Evolutionary conservation across 2,888 invertebrate species (phyloP), one percentile per base, ranked within the genome.

Genomic region (Zaprionus bogoriensis): DNA sequence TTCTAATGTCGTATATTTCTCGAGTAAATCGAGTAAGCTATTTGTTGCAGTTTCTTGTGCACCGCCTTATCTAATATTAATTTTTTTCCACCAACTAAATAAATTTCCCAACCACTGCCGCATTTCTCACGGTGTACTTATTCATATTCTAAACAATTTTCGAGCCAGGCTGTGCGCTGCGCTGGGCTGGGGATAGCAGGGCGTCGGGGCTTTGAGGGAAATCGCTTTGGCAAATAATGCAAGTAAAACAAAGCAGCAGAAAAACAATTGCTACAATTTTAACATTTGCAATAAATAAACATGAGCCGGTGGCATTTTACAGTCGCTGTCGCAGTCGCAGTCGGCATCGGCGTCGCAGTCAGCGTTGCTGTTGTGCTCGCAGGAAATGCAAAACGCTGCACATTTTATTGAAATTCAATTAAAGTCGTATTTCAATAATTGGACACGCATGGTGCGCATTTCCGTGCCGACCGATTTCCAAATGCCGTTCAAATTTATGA

Each of bases 351-450:
- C 3, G 36, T 4, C 14, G 4, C 36, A 14, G 0, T 5, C 17
- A 14, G 7, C 4, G 36, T n/a, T 5, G 6, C 41, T 22, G 60
- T 12, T 27, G 51, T 20, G 36, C 55, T 54, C 32, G 45, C 53
- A 47, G 78, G 64, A 77, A 73, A 74, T 77, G 69, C 70, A 72
- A 77, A 82, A 69, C 69, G 64, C 64, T 72, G 64, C 67, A 81
- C 77, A 87, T 87, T 87, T 87, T 87, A 88, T 88, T 88, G 87
- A 86, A 88, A 87, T 87, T 88, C 88, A 87, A 88, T 87, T 87
- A 87, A 88, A 87, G 81, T 88, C 87, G 89, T 89, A 89, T 89
- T 89, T 89, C 89, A 89, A 89, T 89, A 89, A 89, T 89, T 89
- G 88, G 89, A 77, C 84, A 88, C 88, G 89, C 90, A 88, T 89